Evolutionary conservation across 2,113 vertebrate genomes (phyloP).

Genomic region (Caranx ignobilis): DNA sequence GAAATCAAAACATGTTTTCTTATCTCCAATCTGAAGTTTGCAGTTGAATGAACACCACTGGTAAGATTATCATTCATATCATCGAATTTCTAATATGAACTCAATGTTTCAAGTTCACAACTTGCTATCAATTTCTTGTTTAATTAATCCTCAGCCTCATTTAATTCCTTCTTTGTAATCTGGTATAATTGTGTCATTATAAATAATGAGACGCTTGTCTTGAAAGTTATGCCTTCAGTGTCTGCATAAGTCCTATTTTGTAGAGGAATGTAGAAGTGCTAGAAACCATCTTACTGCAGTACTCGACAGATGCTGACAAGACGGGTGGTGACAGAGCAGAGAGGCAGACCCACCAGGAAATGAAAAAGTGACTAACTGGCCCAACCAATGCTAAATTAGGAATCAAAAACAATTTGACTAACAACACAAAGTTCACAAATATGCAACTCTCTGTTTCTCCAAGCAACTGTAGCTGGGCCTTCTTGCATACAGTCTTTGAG

Average conservation of each 20-base stretch:
- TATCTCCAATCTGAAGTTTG: neutral
- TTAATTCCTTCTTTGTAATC: constrained; percentile 5
- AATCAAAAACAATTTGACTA: constrained; percentile 49
- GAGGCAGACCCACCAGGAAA: constrained; percentile 33
- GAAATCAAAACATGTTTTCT: constrained; percentile 7
- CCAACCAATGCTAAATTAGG: constrained; percentile 42
- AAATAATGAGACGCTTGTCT: neutral
- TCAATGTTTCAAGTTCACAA: constrained; percentile 3
- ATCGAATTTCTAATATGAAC: constrained; percentile 1
- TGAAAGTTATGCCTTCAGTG: neutral
- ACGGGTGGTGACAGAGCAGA: constrained; percentile 53
- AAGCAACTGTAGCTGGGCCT: constrained; percentile 2
- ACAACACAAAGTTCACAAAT: constrained; percentile 48
- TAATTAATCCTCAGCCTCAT: constrained; percentile 6
- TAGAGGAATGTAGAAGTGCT: neutral
- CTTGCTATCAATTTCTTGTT: neutral
- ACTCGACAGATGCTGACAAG: constrained; percentile 59
- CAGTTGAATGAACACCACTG: constrained; percentile 5
- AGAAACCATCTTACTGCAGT: constrained; percentile 32
- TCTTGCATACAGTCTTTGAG: neutral
- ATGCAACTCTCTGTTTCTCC: constrained; percentile 24
- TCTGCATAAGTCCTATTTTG: constrained; percentile 8
- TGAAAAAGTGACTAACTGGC: constrained; percentile 37
- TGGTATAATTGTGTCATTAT: neutral
- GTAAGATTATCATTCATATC: constrained; percentile 4